phyloP scores from a whole-genome alignment of 2,797 vertebrate genomes.

The Halcyon leucocephala region DNA sequence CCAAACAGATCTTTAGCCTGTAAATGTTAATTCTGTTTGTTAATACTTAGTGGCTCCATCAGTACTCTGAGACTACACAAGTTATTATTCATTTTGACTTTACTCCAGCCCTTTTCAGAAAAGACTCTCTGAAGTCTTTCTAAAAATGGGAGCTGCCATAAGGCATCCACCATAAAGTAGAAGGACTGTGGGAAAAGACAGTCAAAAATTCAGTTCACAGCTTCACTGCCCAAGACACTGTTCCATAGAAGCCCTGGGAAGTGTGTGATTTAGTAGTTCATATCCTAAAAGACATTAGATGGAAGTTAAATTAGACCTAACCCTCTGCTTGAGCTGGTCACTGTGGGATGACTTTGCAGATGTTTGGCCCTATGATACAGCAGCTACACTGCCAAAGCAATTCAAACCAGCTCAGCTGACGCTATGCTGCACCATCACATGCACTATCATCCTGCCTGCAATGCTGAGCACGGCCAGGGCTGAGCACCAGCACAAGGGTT shows the following conservation, averaged over 20 bases:
- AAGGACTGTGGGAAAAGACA: background rate
- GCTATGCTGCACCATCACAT: fast-evolving
- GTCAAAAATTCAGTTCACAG: background rate
- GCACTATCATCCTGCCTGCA: background rate
- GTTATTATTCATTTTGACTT: constrained; percentile 49
- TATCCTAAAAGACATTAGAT: background rate
- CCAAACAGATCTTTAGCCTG: constrained; percentile 62
- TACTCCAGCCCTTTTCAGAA: background rate
- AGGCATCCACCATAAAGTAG: background rate
- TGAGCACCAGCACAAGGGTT: fast-evolving
- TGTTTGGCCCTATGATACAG: background rate
- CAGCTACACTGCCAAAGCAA: background rate
- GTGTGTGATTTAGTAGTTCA: background rate
- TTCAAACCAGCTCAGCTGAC: background rate
- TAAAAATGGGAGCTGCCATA: background rate
- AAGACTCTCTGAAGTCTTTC: background rate
- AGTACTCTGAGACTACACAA: background rate
- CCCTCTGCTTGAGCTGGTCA: background rate
- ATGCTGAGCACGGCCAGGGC: fast-evolving
- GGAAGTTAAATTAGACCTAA: background rate
- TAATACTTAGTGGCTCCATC: constrained; percentile 41
- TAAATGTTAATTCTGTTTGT: constrained; percentile 66
- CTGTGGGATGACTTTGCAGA: background rate
- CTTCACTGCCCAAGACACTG: background rate
- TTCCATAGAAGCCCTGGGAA: background rate